Evolutionary conservation across 2,797 vertebrate genomes (phyloP), one percentile per base, ranked within the genome.

Genomic region (Pyrocephalus nanus): DNA sequence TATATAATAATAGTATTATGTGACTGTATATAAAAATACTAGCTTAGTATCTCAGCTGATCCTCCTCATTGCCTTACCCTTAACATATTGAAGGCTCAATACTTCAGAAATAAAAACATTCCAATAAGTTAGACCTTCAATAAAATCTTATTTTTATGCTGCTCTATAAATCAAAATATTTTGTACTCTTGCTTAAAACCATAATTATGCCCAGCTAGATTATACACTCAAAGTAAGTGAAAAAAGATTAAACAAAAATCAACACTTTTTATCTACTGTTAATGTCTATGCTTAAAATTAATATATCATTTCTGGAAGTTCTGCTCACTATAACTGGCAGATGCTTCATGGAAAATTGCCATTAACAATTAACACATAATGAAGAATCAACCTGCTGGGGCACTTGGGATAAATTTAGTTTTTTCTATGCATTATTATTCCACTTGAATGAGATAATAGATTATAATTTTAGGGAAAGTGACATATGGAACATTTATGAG

Each of bases 291-390:
- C 45, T 95, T 85, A 89, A 96, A 83, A 92, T 93, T 47, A 96
- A 91, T 94, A 88, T 69, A 92, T 78, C 32, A 86, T 91, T 94
- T 96, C 78, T 94, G 70, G 74, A 91, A 92, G 47, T 54, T 92
- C 40, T 78, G 78, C 65, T 96, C 82, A 92, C 42, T 48, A 81
- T 51, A 93, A 95, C 88, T 95, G 94, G 95, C 95, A 96, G 91
- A 91, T 79, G 92, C 90, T 92, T 72, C 91, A 91, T 96, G 93
- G 93, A 97, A 97, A 96, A 88, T 38, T 94, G 79, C 86, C 94
- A 97, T 89, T 95, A 93, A 92, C 79, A 55, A 95, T 96, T 96
- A 97, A 96, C 78, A 94, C 95, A 93, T 96, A 96, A 96, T 96
- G 82, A 97, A 95, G 88, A 91, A 93, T 88, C 74, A 96, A 97